Conservation (phyloP, 2,113 vertebrate genomes). For the Colaptes auratus region DNA sequence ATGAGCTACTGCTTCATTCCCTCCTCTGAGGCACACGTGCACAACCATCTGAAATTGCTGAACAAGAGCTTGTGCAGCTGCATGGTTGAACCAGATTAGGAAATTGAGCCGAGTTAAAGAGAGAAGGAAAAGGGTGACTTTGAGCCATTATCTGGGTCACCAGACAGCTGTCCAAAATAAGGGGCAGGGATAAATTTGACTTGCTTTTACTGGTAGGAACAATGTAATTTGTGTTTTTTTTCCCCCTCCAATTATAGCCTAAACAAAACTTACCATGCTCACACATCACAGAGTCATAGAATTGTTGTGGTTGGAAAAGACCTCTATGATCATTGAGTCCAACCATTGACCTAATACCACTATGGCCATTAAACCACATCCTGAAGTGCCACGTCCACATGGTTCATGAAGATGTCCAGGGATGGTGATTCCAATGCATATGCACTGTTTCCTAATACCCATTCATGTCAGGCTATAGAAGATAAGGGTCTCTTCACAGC, state of each 20-base stretch:
- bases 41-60: neutral
- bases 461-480: no score
- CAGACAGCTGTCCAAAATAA: neutral
- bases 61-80: neutral
- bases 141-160: conserved; percentile 19
- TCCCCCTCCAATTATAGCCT: neutral
- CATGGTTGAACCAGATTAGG: conserved; percentile 1
- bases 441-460: no score
- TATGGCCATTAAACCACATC: no score
- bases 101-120: neutral
- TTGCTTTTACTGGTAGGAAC: neutral
- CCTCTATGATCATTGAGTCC: no score
- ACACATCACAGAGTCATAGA: neutral
- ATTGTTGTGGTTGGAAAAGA: no score
- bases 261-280: neutral
- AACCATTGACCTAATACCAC: no score
- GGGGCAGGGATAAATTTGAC: neutral
- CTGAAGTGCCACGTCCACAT: no score
- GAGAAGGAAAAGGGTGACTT: neutral
- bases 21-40: neutral
- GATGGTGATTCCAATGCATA: no score
- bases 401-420: no score
- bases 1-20: neutral
- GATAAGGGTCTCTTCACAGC: no score
- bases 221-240: accelerated